phyloP scores from a whole-genome alignment of 2,113 vertebrate species.

The Strix uralensis region DNA sequence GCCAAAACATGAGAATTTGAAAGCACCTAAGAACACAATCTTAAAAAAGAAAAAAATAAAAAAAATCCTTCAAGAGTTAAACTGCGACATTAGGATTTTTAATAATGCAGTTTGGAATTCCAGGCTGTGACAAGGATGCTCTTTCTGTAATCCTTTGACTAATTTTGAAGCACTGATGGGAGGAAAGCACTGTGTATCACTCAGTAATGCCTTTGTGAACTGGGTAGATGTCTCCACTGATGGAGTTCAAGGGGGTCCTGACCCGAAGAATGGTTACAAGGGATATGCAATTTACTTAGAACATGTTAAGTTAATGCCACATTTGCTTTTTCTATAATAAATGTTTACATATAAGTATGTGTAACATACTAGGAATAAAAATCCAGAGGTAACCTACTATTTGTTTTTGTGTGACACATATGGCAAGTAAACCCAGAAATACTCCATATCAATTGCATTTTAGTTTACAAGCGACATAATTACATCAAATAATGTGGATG shows the following conservation, averaged over 20 bases:
- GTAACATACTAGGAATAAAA: constrained; percentile 21
- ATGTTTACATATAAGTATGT: not conserved
- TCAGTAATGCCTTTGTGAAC: not conserved
- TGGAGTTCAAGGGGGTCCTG: not conserved
- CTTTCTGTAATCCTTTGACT: not conserved
- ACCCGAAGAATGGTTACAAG: not conserved
- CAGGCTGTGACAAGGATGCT: not conserved
- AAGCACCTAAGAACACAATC: not conserved
- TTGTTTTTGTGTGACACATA: not conserved
- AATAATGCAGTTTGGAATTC: not conserved
- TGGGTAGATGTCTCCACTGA: not conserved
- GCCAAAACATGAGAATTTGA: not conserved
- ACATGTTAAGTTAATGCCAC: not conserved
- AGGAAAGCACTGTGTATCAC: not conserved
- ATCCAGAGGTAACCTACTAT: not conserved
- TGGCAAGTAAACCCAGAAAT: constrained; percentile 19
- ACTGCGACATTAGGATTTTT: not conserved
- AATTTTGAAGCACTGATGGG: not conserved
- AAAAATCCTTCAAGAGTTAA: not conserved
- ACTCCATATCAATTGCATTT: not conserved
- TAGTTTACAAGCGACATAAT: not conserved
- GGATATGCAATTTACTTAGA: not conserved
- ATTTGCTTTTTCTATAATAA: not conserved
- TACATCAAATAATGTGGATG: not conserved
- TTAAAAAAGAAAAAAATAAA: not conserved